Percentiles rank a stretch among this genome's conserved stretches.
Evolutionary conservation across 2,888 invertebrate species (phyloP).

Genomic region (Vanessa cardui): DNA sequence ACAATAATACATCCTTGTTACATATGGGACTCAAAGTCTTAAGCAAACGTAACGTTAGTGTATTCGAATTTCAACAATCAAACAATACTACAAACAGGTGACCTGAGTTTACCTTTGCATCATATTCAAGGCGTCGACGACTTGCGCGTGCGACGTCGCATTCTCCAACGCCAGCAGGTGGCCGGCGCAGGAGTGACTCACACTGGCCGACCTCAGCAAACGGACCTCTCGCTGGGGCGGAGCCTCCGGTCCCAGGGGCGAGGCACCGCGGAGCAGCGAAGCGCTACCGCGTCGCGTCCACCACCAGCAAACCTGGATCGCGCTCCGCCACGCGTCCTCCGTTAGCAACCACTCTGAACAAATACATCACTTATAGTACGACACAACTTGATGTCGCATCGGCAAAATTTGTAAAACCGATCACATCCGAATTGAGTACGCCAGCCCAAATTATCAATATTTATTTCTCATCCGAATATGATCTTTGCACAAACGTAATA

Average conservation of each 20-base stretch:
- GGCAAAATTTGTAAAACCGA: too few species aligned
- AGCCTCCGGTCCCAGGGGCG: constrained; percentile 46
- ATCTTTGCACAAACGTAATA: too few species aligned
- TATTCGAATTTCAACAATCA: too few species aligned
- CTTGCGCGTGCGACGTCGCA: constrained; percentile 84
- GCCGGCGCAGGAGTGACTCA: constrained; percentile 76
- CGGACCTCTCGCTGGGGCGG: constrained; percentile 63
- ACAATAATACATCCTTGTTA: constrained; percentile 17
- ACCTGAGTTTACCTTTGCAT: constrained; percentile 77
- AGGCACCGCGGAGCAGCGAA: constrained; percentile 32
- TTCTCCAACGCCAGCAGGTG: constrained; percentile 84
- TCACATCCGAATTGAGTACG: too few species aligned
- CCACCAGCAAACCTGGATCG: constrained; percentile 70
- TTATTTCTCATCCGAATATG: too few species aligned
- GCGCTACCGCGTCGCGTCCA: constrained; percentile 53
- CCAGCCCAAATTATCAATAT: too few species aligned
- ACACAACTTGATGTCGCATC: too few species aligned
- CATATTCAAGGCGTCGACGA: constrained; percentile 79
- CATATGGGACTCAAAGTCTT: not conserved
- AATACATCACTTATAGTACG: too few species aligned
- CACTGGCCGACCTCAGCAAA: constrained; percentile 77
- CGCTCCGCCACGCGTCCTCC: constrained; percentile 63
- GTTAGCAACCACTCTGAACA: constrained; percentile 66
- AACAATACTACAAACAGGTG: too few species aligned
- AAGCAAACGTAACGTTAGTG: too few species aligned